A percentile compares a stretch with the other conserved stretches of the same genome.
phyloP scores from a whole-genome alignment of 2,113 vertebrate genomes.

The Perca flavescens region DNA sequence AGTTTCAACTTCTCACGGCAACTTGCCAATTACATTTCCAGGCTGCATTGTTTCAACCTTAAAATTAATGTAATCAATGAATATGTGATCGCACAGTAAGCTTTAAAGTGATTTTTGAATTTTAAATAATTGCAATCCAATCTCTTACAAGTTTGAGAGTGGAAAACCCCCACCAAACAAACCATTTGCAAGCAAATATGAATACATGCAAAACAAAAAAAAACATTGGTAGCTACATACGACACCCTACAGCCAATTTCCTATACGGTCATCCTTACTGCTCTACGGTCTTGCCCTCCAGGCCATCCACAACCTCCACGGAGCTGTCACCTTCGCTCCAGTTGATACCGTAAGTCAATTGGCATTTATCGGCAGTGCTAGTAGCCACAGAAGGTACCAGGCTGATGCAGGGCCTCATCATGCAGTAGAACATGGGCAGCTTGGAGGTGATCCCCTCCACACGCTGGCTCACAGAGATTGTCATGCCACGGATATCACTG shows the following conservation, averaged over 20 bases:
- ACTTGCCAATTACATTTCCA: neutral
- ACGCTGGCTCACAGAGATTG: conserved; percentile 89
- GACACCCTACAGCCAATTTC: neutral
- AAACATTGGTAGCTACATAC: neutral
- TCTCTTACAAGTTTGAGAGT: neutral
- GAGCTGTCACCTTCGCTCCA: conserved; percentile 90
- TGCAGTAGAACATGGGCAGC: conserved; percentile 91
- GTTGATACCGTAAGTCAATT: conserved; percentile 85
- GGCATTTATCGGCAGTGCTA: conserved; percentile 13
- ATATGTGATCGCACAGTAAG: neutral
- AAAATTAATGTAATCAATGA: neutral
- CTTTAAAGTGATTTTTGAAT: neutral
- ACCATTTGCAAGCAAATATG: neutral
- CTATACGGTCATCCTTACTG: conserved; percentile 81
- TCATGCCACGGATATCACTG: conserved; percentile 86
- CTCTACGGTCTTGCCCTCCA: conserved; percentile 88
- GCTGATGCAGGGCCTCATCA: conserved; percentile 88
- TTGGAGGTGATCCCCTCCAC: conserved; percentile 87
- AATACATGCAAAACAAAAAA: no score
- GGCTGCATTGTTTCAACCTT: neutral
- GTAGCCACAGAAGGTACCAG: conserved; percentile 83
- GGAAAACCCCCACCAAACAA: neutral
- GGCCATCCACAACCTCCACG: conserved; percentile 90
- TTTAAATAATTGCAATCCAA: neutral
- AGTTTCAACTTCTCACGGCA: neutral